Evolutionary conservation across 23 tunicate genomes (phyloP).

Genomic region (Halocynthia aurantium): DNA sequence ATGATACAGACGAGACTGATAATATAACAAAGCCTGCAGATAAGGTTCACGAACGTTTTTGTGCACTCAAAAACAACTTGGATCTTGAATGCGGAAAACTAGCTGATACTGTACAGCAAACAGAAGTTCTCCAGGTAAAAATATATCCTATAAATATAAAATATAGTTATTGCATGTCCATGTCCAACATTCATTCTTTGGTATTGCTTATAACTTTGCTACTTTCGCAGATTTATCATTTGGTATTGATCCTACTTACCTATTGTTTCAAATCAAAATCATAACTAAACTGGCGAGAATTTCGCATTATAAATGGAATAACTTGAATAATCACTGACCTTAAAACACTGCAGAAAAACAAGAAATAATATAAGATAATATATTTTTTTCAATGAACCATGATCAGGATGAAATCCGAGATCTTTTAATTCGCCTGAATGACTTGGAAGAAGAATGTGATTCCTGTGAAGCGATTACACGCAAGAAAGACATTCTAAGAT

Average conservation of each 20-base stretch:
- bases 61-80: constrained; percentile 10
- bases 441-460: constrained; percentile 35
- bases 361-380: not conserved
- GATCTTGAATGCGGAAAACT: constrained; percentile 29
- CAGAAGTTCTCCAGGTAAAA: constrained; percentile 11
- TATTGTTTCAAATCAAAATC: too few species aligned
- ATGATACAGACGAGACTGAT: not conserved
- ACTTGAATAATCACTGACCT: not conserved
- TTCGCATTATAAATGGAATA: too few species aligned
- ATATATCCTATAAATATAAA: too few species aligned
- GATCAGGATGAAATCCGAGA: constrained; percentile 33
- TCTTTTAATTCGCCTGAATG: constrained; percentile 12
- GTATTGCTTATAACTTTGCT: too few species aligned
- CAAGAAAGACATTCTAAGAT: constrained; percentile 12
- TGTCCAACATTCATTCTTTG: too few species aligned
- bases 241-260: too few species aligned
- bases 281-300: too few species aligned
- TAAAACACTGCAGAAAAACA: constrained; percentile 13
- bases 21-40: constrained; percentile 3
- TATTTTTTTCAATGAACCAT: not conserved
- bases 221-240: too few species aligned
- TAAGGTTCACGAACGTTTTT: constrained; percentile 6
- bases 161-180: too few species aligned
- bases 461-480: constrained; percentile 34
- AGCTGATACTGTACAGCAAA: constrained; percentile 24